These are phyloP conservation scores for Acanthiza pusilla DNA, from an alignment of 2,797 vertebrate genomes.

Conservation along the genomic window DNA sequence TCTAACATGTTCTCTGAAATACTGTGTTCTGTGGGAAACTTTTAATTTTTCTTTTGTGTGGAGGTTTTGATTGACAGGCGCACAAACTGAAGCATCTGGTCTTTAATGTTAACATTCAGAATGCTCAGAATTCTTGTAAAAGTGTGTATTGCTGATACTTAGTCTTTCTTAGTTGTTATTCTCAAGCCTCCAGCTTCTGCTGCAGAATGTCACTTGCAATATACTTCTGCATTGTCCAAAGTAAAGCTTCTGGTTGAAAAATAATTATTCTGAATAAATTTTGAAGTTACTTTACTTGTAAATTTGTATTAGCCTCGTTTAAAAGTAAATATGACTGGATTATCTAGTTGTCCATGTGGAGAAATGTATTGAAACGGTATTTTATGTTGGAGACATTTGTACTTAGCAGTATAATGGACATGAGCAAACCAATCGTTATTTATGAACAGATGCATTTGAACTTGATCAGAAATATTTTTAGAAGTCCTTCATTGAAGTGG, in stretches of 20 bases:
- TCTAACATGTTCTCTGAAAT: constrained; percentile 64
- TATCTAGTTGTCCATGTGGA: constrained; percentile 26
- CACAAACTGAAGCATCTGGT: constrained; percentile 52
- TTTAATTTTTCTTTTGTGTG: constrained; percentile 32
- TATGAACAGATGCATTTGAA: constrained; percentile 65
- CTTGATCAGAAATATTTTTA: constrained; percentile 60
- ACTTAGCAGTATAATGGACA: constrained; percentile 29
- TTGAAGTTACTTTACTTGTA: constrained; percentile 65
- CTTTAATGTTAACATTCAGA: constrained; percentile 55
- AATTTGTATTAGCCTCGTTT: constrained; percentile 57
- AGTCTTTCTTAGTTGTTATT: constrained; percentile 29
- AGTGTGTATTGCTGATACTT: constrained; percentile 27
- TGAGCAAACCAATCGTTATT: constrained; percentile 64
- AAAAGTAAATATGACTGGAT: constrained; percentile 50
- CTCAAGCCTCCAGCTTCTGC: constrained; percentile 57
- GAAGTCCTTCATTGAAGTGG: constrained; percentile 54
- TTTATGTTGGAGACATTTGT: constrained; percentile 68
- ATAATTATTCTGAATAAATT: constrained; percentile 63
- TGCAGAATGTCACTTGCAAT: constrained; percentile 56
- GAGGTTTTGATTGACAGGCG: constrained; percentile 57
- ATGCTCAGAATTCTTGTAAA: constrained; percentile 51
- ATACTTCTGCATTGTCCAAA: constrained; percentile 55
- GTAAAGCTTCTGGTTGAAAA: constrained; percentile 55
- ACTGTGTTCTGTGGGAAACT: constrained; percentile 65
- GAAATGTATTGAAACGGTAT: constrained; percentile 59